A percentile compares a stretch with the other conserved stretches of the same genome.
Evolutionary conservation across 2,888 invertebrate species (phyloP).

Genomic region (Taenaris catops): DNA sequence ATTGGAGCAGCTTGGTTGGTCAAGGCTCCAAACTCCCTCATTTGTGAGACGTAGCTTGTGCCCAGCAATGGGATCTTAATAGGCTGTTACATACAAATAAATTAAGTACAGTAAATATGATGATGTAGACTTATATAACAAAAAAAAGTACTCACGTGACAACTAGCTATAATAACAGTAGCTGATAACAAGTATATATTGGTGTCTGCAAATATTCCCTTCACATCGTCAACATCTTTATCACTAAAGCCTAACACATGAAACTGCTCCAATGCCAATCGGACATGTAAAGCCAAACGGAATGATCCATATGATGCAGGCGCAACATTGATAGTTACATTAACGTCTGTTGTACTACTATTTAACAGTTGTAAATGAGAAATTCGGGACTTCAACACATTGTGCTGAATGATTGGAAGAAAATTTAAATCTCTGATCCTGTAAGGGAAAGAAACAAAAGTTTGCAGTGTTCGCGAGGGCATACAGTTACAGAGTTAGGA

Average conservation of each 20-base stretch:
- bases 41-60: no score
- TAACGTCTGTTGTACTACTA: constrained; percentile 78
- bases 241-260: constrained; percentile 90
- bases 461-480: no score
- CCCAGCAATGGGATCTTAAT: no score
- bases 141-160: constrained; percentile 95
- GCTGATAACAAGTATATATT: constrained; percentile 94
- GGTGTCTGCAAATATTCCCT: constrained; percentile 97
- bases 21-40: no score
- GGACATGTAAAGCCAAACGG: constrained; percentile 87
- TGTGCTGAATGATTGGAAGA: constrained; percentile 90
- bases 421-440: constrained; percentile 84
- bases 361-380: constrained; percentile 86
- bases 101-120: no score
- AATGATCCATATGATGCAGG: constrained; percentile 90
- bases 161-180: constrained; percentile 93
- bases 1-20: no score
- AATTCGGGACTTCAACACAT: constrained; percentile 89
- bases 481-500: no score
- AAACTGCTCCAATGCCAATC: constrained; percentile 85
- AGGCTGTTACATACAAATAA: no score
- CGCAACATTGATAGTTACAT: constrained; percentile 84
- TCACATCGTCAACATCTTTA: constrained; percentile 97
- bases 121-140: no score
- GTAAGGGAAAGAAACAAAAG: no score